phyloP scores from a whole-genome alignment of 2,888 invertebrate species.

The Anthophora plumipes region DNA sequence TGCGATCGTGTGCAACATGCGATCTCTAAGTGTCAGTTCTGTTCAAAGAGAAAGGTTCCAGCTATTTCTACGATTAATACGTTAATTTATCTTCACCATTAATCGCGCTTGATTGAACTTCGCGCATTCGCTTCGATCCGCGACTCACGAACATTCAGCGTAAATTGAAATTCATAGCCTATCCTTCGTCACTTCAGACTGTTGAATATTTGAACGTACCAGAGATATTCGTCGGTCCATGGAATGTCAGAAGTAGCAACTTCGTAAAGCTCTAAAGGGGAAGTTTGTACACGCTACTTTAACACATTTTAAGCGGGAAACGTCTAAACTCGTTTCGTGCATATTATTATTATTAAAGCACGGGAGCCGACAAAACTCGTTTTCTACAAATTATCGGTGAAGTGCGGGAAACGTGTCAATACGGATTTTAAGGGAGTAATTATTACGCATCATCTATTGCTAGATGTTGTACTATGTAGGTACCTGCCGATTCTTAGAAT shows the following conservation, averaged over 20 bases:
- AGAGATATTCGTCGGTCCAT: constrained; percentile 28
- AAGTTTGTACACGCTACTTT: too few relatives aligned
- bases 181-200: constrained; percentile 58
- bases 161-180: constrained; percentile 27
- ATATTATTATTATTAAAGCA: too few relatives aligned
- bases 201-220: constrained; percentile 23
- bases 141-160: constrained; percentile 16
- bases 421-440: too few relatives aligned
- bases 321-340: too few relatives aligned
- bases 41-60: not conserved
- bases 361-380: too few relatives aligned
- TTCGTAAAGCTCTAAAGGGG: constrained; percentile 16
- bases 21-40: not conserved
- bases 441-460: too few relatives aligned
- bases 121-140: not conserved
- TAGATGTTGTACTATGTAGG: too few relatives aligned
- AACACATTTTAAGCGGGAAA: too few relatives aligned
- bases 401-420: too few relatives aligned
- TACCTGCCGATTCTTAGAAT: too few relatives aligned
- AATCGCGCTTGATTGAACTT: constrained; percentile 6
- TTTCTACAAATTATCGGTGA: too few relatives aligned
- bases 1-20: not conserved
- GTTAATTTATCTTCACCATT: constrained; percentile 18
- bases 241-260: constrained; percentile 41
- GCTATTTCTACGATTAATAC: not conserved